Evolutionary conservation across 2,797 vertebrate genomes (phyloP), one percentile per base, ranked within the genome.

Genomic region (Neosalanx taihuensis): DNA sequence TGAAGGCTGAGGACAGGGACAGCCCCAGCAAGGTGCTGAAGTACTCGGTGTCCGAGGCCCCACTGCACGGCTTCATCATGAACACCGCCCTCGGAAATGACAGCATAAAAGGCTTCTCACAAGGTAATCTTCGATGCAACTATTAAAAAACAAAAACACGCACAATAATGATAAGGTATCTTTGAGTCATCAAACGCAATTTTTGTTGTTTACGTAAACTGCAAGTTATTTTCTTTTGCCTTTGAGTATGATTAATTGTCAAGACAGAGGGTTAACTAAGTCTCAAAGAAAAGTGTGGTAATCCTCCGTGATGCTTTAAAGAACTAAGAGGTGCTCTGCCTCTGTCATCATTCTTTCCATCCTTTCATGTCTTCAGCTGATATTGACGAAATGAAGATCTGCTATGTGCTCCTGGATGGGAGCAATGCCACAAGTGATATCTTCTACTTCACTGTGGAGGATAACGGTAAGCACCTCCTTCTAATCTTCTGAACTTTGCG

Each of bases 371-470:
- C 13, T 23, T 81, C 84, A 96, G 95, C 90, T 79, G 94, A 95
- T 83, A 93, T 95, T 60, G 93, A 96, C 86, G 93, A 95, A 70
- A 93, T 94, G 93, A 94, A 93, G 87, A 92, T 96, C 84, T 91
- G 85, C 68, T 97, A 95, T 60, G 81, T 95, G 74, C 84, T 96
- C 83, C 82, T 91, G 72, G 90, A 96, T 76, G 89, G 84, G 56
- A 93, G 91, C 84, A 95, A 94, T 37, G 91, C 93, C 78, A 93
- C 94, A 33, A 92, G 90, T 74, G 94, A 95, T 57, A 90, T 93
- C 74, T 95, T 97, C 89, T 95, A 92, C 87, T 96, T 98, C 85
- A 94, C 91, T 3, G 80, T 95, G 59, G 92, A 96, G 91, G 95
- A 96, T 85, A 91, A 79, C 3, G 94, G 94, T 97, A 93, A 87